Evolutionary conservation across 2,797 vertebrate genomes (phyloP).

Genomic region (Fringilla coelebs): DNA sequence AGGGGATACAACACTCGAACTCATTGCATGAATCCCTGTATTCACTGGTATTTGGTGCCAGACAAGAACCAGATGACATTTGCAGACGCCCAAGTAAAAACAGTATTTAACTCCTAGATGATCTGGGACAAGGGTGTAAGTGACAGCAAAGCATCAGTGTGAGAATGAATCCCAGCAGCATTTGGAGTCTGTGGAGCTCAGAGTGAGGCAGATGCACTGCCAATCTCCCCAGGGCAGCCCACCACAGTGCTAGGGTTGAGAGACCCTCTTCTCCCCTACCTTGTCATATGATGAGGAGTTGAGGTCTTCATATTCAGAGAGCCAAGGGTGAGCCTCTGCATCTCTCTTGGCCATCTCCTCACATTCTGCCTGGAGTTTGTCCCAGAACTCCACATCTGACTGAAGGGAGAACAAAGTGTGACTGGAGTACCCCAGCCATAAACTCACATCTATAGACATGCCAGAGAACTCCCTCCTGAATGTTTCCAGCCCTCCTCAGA

Average conservation of each 20-base stretch:
- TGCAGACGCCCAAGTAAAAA: neutral
- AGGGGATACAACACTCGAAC: neutral
- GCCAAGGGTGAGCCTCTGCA: constrained; percentile 97
- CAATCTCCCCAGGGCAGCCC: neutral
- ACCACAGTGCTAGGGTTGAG: neutral
- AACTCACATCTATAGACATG: neutral
- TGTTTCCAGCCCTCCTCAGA: neutral
- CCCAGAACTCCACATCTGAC: constrained; percentile 99
- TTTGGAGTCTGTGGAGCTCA: neutral
- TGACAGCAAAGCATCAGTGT: neutral
- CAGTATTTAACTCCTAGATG: neutral
- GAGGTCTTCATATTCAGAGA: constrained; percentile 95
- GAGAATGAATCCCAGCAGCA: neutral
- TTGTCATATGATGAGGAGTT: constrained; percentile 90
- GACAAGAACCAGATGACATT: neutral
- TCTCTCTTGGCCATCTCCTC: constrained; percentile 99
- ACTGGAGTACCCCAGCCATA: neutral
- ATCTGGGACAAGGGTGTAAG: neutral
- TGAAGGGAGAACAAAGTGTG: constrained; percentile 37
- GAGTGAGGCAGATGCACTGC: neutral
- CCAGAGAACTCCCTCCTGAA: neutral
- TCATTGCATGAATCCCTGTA: neutral
- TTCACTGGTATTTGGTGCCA: neutral
- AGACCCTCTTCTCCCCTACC: constrained; percentile 69
- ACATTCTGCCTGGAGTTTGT: constrained; percentile 98